Evolutionary conservation across 2,888 invertebrate genomes (phyloP).

Genomic region (Lissocephala sabroskyi): DNA sequence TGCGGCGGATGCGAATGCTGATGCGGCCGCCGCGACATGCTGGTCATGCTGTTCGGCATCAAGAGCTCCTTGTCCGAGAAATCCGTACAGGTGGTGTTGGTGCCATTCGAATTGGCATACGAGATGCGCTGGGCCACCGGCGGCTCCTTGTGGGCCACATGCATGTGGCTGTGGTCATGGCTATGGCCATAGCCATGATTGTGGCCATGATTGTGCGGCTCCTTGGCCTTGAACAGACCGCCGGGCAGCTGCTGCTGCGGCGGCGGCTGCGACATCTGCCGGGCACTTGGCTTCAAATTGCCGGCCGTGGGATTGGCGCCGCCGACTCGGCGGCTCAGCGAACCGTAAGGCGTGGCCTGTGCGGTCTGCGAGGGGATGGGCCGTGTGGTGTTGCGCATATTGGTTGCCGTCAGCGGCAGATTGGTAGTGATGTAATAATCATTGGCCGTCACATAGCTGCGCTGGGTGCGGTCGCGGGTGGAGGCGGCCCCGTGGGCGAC

Average conservation of each 20-base stretch:
- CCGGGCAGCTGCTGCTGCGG: conserved; percentile 11
- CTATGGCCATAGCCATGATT: conserved; percentile 12
- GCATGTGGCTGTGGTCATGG: conserved; percentile 10
- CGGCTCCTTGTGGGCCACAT: conserved; percentile 17
- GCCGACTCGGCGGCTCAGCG: conserved; percentile 25
- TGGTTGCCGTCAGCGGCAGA: conserved; percentile 34
- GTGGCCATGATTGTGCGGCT: conserved; percentile 5
- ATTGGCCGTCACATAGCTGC: conserved; percentile 45
- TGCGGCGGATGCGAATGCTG: conserved; percentile 11
- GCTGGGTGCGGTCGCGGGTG: conserved; percentile 40
- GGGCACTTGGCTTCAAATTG: conserved; percentile 19
- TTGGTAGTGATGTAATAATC: conserved; percentile 51
- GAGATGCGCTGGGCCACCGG: conserved; percentile 22
- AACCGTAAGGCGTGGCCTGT: conserved; percentile 24
- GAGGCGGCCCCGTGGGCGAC: conserved; percentile 12
- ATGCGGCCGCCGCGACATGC: not conserved
- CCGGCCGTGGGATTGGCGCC: not conserved
- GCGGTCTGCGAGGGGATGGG: conserved; percentile 4
- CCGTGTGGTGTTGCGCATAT: conserved; percentile 19
- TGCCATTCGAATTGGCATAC: conserved; percentile 13
- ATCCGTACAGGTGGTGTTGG: conserved; percentile 8
- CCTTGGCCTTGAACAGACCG: not conserved
- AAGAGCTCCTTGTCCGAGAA: conserved; percentile 35
- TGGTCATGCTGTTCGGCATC: not conserved
- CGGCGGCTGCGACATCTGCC: conserved; percentile 23